phyloP scores from a whole-genome alignment of 2,113 vertebrate genomes.

The Centropus unirufus region DNA sequence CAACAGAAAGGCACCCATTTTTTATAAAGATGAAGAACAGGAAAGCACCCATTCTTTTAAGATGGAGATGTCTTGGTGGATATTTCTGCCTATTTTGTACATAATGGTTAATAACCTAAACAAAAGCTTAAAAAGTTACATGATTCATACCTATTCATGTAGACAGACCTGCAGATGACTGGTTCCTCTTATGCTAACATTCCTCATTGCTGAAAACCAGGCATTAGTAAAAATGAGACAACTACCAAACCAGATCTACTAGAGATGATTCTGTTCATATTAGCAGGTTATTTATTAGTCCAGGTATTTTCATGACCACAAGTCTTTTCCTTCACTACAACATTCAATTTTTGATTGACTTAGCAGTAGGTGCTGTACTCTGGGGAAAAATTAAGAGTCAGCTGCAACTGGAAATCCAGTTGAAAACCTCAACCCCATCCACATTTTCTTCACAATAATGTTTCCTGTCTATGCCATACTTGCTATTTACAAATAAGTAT shows the following conservation, averaged over 20 bases:
- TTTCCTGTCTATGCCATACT: background rate
- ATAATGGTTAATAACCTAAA: background rate
- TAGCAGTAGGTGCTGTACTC: background rate
- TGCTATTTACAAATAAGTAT: background rate
- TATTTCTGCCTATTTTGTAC: constrained; percentile 22
- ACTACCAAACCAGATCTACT: background rate
- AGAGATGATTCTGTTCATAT: background rate
- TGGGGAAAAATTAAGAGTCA: background rate
- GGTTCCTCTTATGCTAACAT: background rate
- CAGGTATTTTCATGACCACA: background rate
- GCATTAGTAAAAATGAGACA: background rate
- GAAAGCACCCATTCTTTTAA: background rate
- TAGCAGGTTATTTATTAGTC: background rate
- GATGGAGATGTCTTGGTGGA: background rate
- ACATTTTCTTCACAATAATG: background rate
- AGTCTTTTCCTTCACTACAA: background rate
- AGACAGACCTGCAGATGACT: background rate
- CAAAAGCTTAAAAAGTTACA: background rate
- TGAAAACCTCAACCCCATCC: background rate
- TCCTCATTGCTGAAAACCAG: background rate
- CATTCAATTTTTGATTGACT: background rate
- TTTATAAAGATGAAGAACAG: background rate
- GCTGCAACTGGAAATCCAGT: background rate
- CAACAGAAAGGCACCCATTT: background rate
- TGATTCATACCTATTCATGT: background rate